Evolutionary conservation across 1,140 invertebrate genomes (phyloP).

Genomic region (Drosophila subpulchrella): DNA sequence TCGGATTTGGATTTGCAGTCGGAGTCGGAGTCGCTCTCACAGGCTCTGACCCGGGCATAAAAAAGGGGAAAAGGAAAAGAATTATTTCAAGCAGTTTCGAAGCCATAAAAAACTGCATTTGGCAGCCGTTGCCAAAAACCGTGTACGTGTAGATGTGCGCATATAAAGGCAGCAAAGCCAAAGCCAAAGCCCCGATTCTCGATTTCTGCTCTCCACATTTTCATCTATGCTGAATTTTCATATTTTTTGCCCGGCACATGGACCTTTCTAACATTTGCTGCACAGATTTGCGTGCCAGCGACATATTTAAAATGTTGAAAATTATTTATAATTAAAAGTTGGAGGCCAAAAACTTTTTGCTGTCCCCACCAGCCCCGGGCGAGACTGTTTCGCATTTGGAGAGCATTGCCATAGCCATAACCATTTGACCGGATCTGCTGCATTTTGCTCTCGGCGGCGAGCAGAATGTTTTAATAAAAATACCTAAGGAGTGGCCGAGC

Average conservation of each 20-base stretch:
- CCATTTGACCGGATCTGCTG: slow-evolving; percentile 13
- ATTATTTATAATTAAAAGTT: slow-evolving; percentile 83
- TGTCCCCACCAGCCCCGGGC: slow-evolving; percentile 15
- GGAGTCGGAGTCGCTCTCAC: slow-evolving; percentile 30
- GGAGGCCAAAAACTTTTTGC: slow-evolving; percentile 76
- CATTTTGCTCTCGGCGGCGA: slow-evolving; percentile 24
- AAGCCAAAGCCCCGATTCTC: slow-evolving; percentile 6
- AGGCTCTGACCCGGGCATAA: slow-evolving; percentile 61
- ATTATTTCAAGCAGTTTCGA: slow-evolving; percentile 79
- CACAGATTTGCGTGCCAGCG: slow-evolving; percentile 81
- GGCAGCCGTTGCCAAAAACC: slow-evolving; percentile 68
- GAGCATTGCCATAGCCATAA: slow-evolving; percentile 30
- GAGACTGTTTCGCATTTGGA: slow-evolving; percentile 28
- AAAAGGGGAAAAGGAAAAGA: slow-evolving; percentile 61
- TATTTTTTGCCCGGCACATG: slow-evolving; percentile 28
- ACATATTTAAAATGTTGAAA: slow-evolving; percentile 82
- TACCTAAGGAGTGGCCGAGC: slow-evolving; percentile 37
- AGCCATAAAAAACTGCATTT: slow-evolving; percentile 82
- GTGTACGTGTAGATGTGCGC: slow-evolving; percentile 3
- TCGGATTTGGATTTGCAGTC: slow-evolving; percentile 31
- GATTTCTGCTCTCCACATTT: slow-evolving; percentile 44
- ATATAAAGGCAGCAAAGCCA: not conserved
- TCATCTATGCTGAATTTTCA: slow-evolving; percentile 26
- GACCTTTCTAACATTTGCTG: slow-evolving; percentile 64
- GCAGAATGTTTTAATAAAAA: slow-evolving; percentile 75